Evolutionary conservation across 2,113 vertebrate genomes (phyloP).

Genomic region (Saccopteryx bilineata): DNA sequence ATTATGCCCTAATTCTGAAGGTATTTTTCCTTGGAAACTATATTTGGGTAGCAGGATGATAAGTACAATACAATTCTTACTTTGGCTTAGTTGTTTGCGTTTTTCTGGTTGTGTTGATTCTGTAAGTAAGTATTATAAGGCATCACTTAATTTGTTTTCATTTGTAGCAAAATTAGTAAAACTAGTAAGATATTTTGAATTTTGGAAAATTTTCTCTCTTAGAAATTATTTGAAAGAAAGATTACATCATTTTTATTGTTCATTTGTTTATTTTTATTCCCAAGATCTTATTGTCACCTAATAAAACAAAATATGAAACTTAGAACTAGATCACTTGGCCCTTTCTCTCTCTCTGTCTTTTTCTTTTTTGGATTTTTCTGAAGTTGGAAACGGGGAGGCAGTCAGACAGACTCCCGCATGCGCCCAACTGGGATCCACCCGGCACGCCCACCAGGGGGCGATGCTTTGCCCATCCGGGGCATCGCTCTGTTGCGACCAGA

Average conservation of each 20-base stretch:
- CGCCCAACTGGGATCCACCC: too few species aligned
- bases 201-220: not conserved
- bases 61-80: not conserved
- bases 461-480: too few species aligned
- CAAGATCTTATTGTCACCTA: not conserved
- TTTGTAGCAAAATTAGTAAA: conserved; percentile 27
- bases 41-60: not conserved
- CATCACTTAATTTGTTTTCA: conserved; percentile 12
- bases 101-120: conserved; percentile 16
- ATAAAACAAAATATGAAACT: not conserved
- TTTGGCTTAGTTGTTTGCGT: not conserved
- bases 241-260: not conserved
- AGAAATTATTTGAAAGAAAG: conserved; percentile 54
- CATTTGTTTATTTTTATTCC: not conserved
- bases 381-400: too few species aligned
- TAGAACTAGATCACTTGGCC: not conserved
- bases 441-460: too few species aligned
- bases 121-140: not conserved
- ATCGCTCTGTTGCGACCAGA: too few species aligned
- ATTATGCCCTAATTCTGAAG: conserved; percentile 8
- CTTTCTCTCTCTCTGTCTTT: not conserved
- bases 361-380: not conserved
- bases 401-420: too few species aligned
- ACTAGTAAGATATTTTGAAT: conserved; percentile 29
- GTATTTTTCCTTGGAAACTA: not conserved